Evolutionary conservation across 2,888 invertebrate species (phyloP), one percentile per base, ranked within the genome.

Genomic region (Schrankia costaestrigalis): DNA sequence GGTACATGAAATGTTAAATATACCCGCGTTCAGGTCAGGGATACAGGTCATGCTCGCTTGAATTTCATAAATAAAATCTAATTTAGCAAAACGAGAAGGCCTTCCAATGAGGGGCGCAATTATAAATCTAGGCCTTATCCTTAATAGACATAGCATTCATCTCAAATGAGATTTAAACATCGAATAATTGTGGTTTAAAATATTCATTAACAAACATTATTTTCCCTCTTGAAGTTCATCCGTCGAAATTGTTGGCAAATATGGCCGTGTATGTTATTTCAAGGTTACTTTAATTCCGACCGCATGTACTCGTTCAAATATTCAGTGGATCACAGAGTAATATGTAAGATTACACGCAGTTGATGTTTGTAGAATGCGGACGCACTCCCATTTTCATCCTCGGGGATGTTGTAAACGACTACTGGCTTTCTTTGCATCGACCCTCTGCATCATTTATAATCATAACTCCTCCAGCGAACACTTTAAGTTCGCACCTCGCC

Each of bases 371-470:
- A 35, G 39, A 36, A 36, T 43, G 27, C 42, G 43, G 37, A 47
- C 47, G 47, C 45, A 53, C 61, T 57, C 55, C 59, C 53, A 63
- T 70, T 71, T 70, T 59, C 60, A 63, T 66, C 60, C 56, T 37
- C 30, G 38, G 52, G 53, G 62, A 61, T 53, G 33, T 40, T 45
- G 56, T 46, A 50, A 53, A 45, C 41, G 60, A 58, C 56, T 60
- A 54, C 56, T 49, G 51, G 50, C 55, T 62, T 65, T 61, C 60
- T 68, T 63, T 59, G 52, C 60, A 48, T 60, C 61, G 54, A 58
- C 63, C 65, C 63, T 64, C 61, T 78, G 74, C 71, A 75, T 76
- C 71, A 75, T 81, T 79, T 76, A 78, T 77, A 73, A 77, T 76
- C 72, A 74, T 73, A 77, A 76, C 73, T 73, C 57, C 61, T 59